Conservation (phyloP, 2,888 invertebrate species). For the Dynastes tityus region DNA sequence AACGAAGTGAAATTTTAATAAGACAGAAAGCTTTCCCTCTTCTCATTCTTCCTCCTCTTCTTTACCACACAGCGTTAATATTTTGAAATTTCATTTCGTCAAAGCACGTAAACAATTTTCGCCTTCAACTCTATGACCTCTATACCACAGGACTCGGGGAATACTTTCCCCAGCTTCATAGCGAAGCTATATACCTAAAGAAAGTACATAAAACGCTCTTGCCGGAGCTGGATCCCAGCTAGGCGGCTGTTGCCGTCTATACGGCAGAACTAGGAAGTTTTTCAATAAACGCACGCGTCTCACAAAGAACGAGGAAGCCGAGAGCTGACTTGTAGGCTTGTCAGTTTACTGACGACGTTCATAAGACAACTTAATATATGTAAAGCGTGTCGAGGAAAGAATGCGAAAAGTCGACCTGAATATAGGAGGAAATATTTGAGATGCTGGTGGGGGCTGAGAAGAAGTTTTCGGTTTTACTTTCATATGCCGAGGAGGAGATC, state of each 20-base stretch:
- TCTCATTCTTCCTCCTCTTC: too few relatives aligned
- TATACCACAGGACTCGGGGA: not conserved
- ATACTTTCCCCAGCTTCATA: not conserved
- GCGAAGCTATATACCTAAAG: too few relatives aligned
- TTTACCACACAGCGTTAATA: not conserved
- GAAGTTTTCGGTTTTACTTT: conserved; percentile 5
- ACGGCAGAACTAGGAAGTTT: not conserved
- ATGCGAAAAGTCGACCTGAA: too few relatives aligned
- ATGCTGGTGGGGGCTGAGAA: not conserved
- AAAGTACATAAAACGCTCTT: not conserved
- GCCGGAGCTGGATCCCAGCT: not conserved
- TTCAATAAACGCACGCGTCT: conserved; percentile 20
- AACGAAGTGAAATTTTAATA: too few relatives aligned
- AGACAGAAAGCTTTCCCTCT: too few relatives aligned
- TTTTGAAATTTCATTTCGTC: conserved; percentile 1
- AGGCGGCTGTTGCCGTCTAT: too few relatives aligned
- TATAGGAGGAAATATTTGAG: not conserved
- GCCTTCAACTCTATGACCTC: not conserved
- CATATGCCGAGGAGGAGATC: not conserved
- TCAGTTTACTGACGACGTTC: conserved; percentile 14
- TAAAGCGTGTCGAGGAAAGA: conserved; percentile 21
- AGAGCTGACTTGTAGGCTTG: not conserved
- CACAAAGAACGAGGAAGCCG: conserved; percentile 14
- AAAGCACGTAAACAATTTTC: conserved; percentile 11
- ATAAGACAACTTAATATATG: conserved; percentile 29